Conservation (phyloP, 1,140 invertebrate genomes). For the Drosophila orena region DNA sequence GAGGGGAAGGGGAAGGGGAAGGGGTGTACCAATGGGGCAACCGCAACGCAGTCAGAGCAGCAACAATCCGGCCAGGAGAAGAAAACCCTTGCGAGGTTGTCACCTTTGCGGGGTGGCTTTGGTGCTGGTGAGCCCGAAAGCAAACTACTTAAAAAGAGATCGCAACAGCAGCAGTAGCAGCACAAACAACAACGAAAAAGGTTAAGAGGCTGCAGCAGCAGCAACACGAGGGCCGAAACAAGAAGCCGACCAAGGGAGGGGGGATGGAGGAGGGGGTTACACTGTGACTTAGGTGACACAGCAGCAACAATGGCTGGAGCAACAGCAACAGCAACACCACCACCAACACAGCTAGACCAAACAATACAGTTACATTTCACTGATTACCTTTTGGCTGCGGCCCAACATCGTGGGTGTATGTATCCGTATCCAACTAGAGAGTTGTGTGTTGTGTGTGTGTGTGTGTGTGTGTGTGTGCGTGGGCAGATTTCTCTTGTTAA, state of each 20-base stretch:
- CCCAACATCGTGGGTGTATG: neutral
- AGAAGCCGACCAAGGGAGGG: conserved; percentile 20
- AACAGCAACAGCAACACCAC: conserved; percentile 30
- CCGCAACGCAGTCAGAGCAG: conserved; percentile 37
- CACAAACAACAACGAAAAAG: conserved; percentile 55
- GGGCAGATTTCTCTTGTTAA: conserved; percentile 81
- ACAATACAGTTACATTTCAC: conserved; percentile 82
- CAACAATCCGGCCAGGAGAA: conserved; percentile 35
- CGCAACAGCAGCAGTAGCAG: conserved; percentile 32
- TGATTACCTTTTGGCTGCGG: conserved; percentile 82
- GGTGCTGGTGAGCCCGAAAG: conserved; percentile 61
- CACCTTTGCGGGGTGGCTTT: conserved; percentile 50
- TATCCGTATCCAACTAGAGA: too few relatives aligned
- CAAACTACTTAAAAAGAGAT: conserved; percentile 83
- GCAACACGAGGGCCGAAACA: conserved; percentile 9
- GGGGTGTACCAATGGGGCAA: neutral
- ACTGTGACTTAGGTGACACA: conserved; percentile 65
- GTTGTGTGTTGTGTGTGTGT: too few relatives aligned
- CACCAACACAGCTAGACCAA: conserved; percentile 52
- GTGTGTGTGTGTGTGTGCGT: conserved; percentile 40
- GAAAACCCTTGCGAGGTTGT: conserved; percentile 66
- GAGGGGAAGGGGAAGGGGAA: too few relatives aligned
- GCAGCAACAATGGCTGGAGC: conserved; percentile 40
- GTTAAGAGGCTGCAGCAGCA: conserved; percentile 75
- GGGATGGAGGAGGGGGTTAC: neutral